Evolutionary conservation across 1,140 invertebrate genomes (phyloP).

Genomic region (Stegodyphus mimosarum): DNA sequence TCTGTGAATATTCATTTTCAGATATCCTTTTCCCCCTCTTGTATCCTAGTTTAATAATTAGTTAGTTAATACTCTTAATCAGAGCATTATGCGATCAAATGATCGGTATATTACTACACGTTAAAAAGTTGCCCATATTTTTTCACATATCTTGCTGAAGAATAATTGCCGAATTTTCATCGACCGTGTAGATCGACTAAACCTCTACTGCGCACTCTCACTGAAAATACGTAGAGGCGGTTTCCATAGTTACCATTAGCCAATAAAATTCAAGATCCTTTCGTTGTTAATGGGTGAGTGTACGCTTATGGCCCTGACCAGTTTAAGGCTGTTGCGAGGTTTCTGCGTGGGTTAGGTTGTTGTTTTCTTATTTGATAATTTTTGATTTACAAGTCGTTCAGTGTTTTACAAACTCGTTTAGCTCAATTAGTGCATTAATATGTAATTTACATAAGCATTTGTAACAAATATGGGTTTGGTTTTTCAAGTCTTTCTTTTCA

Average conservation of each 20-base stretch:
- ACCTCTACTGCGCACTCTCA: slow-evolving; percentile 26
- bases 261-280: slow-evolving; percentile 42
- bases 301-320: slow-evolving; percentile 40
- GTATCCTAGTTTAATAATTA: too few species aligned
- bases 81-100: too few species aligned
- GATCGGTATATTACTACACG: not conserved
- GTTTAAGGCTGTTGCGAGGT: slow-evolving; percentile 5
- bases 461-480: too few species aligned
- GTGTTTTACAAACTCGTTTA: too few species aligned
- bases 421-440: too few species aligned
- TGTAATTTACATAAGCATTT: too few species aligned
- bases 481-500: too few species aligned
- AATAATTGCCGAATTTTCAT: slow-evolving; percentile 29
- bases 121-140: not conserved
- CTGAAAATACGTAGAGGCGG: slow-evolving; percentile 54
- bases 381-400: too few species aligned
- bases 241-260: slow-evolving; percentile 34
- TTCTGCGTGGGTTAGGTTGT: not conserved
- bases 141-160: not conserved
- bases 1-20: slow-evolving; percentile 29
- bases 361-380: not conserved
- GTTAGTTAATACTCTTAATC: too few species aligned
- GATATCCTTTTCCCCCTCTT: not conserved
- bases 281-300: slow-evolving; percentile 39
- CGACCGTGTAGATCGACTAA: slow-evolving; percentile 24